Evolutionary conservation across 1,140 invertebrate genomes (phyloP).

Genomic region (Dinoponera quadriceps): DNA sequence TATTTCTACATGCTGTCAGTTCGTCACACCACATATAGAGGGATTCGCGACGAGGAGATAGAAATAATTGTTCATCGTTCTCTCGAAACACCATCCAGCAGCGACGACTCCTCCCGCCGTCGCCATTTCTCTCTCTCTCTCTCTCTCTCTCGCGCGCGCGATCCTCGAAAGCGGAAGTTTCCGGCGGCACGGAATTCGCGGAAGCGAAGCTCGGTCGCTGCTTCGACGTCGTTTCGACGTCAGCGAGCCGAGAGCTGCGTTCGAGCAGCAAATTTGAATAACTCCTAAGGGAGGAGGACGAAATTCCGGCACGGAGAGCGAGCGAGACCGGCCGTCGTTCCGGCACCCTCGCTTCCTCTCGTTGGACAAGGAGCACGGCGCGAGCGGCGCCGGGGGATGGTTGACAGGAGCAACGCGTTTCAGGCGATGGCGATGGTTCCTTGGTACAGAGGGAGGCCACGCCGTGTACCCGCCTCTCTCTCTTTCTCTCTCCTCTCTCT

Average conservation of each 20-base stretch:
- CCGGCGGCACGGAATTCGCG: background rate
- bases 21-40: too few relatives aligned
- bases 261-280: slow-evolving; percentile 78
- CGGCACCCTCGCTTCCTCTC: slow-evolving; percentile 1
- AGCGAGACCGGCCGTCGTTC: slow-evolving; percentile 29
- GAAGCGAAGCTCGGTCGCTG: slow-evolving; percentile 21
- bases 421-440: slow-evolving; percentile 51
- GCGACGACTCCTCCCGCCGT: too few relatives aligned
- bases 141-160: too few relatives aligned
- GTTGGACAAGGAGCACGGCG: slow-evolving; percentile 69
- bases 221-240: slow-evolving; percentile 52
- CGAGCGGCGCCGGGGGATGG: slow-evolving; percentile 61
- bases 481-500: slow-evolving; percentile 22
- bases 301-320: slow-evolving; percentile 76
- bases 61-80: too few relatives aligned
- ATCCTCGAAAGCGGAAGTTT: slow-evolving; percentile 31
- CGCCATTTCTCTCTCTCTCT: background rate
- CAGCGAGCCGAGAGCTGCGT: slow-evolving; percentile 67
- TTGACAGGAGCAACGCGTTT: slow-evolving; percentile 55
- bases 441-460: slow-evolving; percentile 54
- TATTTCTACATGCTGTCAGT: too few relatives aligned
- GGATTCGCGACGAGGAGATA: too few relatives aligned
- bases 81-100: too few relatives aligned
- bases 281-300: slow-evolving; percentile 54
- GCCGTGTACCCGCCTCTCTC: slow-evolving; percentile 63